These are phyloP conservation scores for Acanthococcus lagerstroemiae DNA, from an alignment of 2,888 invertebrate species.

Conservation along the genomic window DNA sequence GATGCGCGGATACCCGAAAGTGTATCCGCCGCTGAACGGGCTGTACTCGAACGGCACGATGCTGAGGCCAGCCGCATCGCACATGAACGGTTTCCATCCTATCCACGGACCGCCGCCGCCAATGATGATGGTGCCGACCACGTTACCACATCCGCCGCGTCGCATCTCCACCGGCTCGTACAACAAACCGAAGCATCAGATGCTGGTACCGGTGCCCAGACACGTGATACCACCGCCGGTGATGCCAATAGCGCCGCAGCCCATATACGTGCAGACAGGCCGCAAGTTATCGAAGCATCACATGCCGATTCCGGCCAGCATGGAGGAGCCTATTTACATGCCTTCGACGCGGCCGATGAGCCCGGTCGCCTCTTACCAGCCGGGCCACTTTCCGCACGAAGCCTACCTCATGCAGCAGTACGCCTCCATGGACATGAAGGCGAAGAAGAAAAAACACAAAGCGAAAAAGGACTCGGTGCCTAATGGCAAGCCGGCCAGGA, in stretches of 20 bases:
- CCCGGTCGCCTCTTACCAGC: constrained; percentile 53
- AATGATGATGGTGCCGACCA: constrained; percentile 40
- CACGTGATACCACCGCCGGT: constrained; percentile 34
- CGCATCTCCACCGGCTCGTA: constrained; percentile 25
- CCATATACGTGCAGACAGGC: constrained; percentile 40
- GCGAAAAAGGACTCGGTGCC: constrained; percentile 33
- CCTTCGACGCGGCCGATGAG: constrained; percentile 48
- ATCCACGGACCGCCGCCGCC: constrained; percentile 38
- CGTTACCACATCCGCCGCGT: constrained; percentile 38
- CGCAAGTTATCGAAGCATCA: constrained; percentile 39
- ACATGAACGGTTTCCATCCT: constrained; percentile 35
- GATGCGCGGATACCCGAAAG: constrained; percentile 33
- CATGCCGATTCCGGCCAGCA: constrained; percentile 41
- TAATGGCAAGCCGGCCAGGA: constrained; percentile 38
- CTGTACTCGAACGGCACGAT: constrained; percentile 37
- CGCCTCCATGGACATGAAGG: constrained; percentile 46
- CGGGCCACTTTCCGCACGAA: constrained; percentile 50
- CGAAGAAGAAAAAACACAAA: constrained; percentile 39
- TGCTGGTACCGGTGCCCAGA: constrained; percentile 51
- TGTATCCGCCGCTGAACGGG: constrained; percentile 33
- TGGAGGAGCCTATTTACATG: constrained; percentile 48
- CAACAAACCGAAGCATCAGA: constrained; percentile 38
- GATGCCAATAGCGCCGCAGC: constrained; percentile 38
- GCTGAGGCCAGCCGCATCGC: constrained; percentile 36
- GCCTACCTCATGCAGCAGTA: constrained; percentile 51